phyloP scores from a whole-genome alignment of 2,113 vertebrate genomes.

The Leuciscus idus region DNA sequence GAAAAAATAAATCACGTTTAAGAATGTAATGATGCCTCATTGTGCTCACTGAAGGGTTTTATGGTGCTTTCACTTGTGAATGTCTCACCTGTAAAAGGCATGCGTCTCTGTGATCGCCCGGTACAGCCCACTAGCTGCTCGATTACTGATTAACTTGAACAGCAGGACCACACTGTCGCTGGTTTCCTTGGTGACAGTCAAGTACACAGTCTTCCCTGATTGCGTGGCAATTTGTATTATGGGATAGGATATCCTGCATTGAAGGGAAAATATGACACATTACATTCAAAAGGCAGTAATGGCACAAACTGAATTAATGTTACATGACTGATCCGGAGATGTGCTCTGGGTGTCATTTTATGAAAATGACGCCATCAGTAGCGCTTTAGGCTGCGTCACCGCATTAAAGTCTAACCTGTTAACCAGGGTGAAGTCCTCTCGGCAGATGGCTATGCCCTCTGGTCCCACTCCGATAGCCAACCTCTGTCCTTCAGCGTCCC shows the following conservation, averaged over 20 bases:
- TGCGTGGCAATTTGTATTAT: slow-evolving; percentile 98
- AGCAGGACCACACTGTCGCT: slow-evolving; percentile 90
- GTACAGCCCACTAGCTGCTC: slow-evolving; percentile 95
- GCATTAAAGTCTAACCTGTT: slow-evolving; percentile 80
- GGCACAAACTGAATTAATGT: background rate
- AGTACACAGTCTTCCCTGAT: slow-evolving; percentile 94
- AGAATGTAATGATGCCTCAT: background rate
- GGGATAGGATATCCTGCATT: slow-evolving; percentile 88
- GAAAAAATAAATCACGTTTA: background rate
- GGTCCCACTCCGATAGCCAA: slow-evolving; percentile 92
- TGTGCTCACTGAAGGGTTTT: background rate
- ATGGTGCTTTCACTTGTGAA: background rate
- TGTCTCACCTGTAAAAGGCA: slow-evolving; percentile 93
- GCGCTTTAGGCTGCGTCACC: background rate
- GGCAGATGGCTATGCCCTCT: slow-evolving; percentile 92
- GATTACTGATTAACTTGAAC: slow-evolving; percentile 95
- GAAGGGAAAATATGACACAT: background rate
- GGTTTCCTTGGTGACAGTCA: slow-evolving; percentile 93
- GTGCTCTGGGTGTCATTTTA: background rate
- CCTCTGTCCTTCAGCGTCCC: slow-evolving; percentile 87
- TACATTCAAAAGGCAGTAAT: background rate
- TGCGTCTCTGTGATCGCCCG: slow-evolving; percentile 96
- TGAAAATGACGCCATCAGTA: background rate
- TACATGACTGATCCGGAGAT: background rate
- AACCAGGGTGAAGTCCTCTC: slow-evolving; percentile 89